Conservation (phyloP, 1,140 invertebrate species). For the Rhizoglyphus robini region DNA sequence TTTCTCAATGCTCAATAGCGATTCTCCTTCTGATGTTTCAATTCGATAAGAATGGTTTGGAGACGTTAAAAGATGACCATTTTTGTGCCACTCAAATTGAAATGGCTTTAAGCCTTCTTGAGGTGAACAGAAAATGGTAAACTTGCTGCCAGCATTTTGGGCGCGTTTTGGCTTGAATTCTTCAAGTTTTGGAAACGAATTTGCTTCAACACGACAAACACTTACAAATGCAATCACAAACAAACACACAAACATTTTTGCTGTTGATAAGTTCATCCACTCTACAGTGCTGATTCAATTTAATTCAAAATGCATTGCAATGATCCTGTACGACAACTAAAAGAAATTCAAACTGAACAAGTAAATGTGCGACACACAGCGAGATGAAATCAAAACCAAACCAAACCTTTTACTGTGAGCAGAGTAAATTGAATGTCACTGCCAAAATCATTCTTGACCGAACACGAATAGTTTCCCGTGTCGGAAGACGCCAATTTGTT, state of each 20-base stretch:
- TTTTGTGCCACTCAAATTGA: slow-evolving; percentile 20
- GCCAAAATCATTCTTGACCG: background rate
- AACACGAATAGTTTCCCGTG: background rate
- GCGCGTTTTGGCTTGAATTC: background rate
- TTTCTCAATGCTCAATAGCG: background rate
- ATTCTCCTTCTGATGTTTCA: background rate
- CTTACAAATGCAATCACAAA: too few relatives aligned
- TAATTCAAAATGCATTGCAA: background rate
- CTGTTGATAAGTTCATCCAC: background rate
- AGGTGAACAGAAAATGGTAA: slow-evolving; percentile 4
- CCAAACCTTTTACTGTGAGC: background rate
- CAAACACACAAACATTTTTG: background rate
- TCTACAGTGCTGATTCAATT: background rate
- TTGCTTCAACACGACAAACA: background rate
- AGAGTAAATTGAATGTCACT: background rate
- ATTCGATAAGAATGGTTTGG: background rate
- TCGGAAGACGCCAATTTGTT: background rate
- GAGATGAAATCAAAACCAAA: background rate
- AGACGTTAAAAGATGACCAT: slow-evolving; percentile 11
- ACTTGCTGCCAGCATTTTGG: background rate
- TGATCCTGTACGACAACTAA: background rate
- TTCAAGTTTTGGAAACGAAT: slow-evolving; percentile 17
- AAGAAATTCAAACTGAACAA: too few relatives aligned
- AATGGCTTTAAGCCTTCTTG: slow-evolving; percentile 11
- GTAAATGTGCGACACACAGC: background rate